Evolutionary conservation across 2,888 invertebrate species (phyloP), one percentile per base, ranked within the genome.

Genomic region (Psylliodes chrysocephalus): DNA sequence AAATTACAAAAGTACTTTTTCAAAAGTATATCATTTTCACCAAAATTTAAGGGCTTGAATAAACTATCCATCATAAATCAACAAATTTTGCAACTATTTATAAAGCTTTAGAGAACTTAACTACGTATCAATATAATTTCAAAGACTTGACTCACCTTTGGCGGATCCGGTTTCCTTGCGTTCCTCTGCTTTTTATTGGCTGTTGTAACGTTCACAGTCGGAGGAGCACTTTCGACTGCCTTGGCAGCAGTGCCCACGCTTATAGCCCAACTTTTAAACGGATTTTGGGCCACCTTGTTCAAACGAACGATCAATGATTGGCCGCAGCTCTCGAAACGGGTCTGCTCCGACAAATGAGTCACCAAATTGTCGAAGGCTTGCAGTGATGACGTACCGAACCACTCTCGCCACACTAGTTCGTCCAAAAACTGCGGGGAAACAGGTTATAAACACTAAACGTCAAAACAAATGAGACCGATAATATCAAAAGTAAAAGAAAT

Each of bases 351-450:
- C 51, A 95, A 87, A 79, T 95, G 94, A 0, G 84, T 74, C 1
- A 94, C 88, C 47, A 95, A 90, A 76, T 91, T 91, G 76, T 94
- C 91, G 77, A 94, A 95, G 0, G 94, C 91, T 72, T 89, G 88
- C 0, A 90, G 86, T 0, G 94, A 89, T 0, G 91, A 90, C 2
- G 88, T 86, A 0, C 94, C 95, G 78, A 89, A 95, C 77, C 91
- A 90, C 79, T 95, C 95, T 61, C 95, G 86, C 95, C 95, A 95
- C 8, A 94, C 83, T 14, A 95, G 82, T 77, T 95, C 95, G 79
- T 95, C 95, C 68, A 95, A 83, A 81, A 95, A 95, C 67, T 75
- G 28, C n/a, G n/a, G n/a, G n/a, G n/a, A n/a, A n/a, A n/a, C n/a
- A n/a, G n/a, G n/a, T n/a, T n/a, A n/a, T n/a, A n/a, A n/a, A n/a